Conservation (phyloP, 2,888 invertebrate genomes). For the Andrena haemorrhoa region DNA sequence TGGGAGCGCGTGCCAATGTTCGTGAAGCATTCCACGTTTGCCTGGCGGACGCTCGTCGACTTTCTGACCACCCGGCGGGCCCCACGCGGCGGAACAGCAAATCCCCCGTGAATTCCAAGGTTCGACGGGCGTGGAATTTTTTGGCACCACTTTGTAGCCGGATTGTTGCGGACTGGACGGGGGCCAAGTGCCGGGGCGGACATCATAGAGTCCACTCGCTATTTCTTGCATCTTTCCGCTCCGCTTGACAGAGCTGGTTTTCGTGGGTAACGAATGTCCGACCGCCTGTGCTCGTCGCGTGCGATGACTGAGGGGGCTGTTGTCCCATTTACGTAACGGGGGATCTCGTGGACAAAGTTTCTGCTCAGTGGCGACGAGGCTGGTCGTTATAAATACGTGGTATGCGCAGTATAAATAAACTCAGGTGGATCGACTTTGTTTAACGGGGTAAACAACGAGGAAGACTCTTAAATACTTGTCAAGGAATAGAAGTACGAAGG, state of each 20-base stretch:
- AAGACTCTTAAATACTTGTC: slow-evolving; percentile 29
- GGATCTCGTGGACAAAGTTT: slow-evolving; percentile 46
- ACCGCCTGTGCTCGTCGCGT: background rate
- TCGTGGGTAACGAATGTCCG: slow-evolving; percentile 14
- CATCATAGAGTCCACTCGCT: background rate
- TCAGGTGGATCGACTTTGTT: slow-evolving; percentile 9
- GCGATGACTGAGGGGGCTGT: slow-evolving; percentile 26
- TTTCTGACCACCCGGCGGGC: slow-evolving; percentile 46
- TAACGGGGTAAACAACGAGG: slow-evolving; percentile 19
- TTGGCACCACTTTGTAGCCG: slow-evolving; percentile 9
- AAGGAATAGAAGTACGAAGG: background rate
- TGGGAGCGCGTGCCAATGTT: slow-evolving; percentile 63
- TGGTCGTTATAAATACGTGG: slow-evolving; percentile 41
- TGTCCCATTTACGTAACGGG: slow-evolving; percentile 48
- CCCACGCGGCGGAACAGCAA: slow-evolving; percentile 6
- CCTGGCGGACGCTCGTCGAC: slow-evolving; percentile 41
- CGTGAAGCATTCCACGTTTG: slow-evolving; percentile 47
- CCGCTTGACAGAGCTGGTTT: background rate
- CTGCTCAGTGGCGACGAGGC: slow-evolving; percentile 3
- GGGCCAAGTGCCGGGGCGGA: slow-evolving; percentile 13
- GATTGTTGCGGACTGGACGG: slow-evolving; percentile 32
- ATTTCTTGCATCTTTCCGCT: background rate
- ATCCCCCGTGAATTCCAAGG: slow-evolving; percentile 45
- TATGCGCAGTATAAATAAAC: slow-evolving; percentile 45
- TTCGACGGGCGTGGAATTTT: slow-evolving; percentile 17